A percentile compares a stretch with the other conserved stretches of the same genome.
Evolutionary conservation across 2,797 vertebrate species (phyloP).

Genomic region (Ispidina lecontei): DNA sequence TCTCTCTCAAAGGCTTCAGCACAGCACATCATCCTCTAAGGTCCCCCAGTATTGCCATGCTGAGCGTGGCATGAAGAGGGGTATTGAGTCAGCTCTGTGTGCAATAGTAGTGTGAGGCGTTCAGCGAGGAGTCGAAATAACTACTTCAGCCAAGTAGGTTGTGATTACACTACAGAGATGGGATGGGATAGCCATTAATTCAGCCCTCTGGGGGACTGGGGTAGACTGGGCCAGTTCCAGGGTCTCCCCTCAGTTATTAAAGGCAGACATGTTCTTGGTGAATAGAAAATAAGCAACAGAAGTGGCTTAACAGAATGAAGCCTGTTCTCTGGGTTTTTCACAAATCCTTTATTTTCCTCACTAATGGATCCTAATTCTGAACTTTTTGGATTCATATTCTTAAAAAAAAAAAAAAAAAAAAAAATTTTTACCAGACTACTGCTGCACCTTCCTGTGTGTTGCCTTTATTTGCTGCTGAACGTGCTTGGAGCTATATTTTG

Average conservation of each 20-base stretch:
- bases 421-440: neutral
- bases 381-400: neutral
- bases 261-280: neutral
- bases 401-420: neutral
- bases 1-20: neutral
- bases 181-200: neutral
- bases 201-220: neutral
- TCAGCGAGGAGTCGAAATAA: neutral
- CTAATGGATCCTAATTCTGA: constrained; percentile 10
- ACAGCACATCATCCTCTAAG: neutral
- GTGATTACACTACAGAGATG: neutral
- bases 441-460: neutral
- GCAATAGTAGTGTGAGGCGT: neutral
- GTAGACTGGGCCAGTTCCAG: neutral
- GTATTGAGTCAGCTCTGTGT: neutral
- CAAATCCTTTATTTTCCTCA: neutral
- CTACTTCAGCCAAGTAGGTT: neutral
- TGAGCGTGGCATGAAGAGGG: neutral
- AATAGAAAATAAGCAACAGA: neutral
- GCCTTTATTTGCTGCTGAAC: neutral
- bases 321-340: neutral
- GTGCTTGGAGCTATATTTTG: neutral
- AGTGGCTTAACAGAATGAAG: neutral
- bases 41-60: neutral
- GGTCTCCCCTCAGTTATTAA: neutral